Conservation (phyloP, 2,888 invertebrate species). For the Andrena chrysosceles region DNA sequence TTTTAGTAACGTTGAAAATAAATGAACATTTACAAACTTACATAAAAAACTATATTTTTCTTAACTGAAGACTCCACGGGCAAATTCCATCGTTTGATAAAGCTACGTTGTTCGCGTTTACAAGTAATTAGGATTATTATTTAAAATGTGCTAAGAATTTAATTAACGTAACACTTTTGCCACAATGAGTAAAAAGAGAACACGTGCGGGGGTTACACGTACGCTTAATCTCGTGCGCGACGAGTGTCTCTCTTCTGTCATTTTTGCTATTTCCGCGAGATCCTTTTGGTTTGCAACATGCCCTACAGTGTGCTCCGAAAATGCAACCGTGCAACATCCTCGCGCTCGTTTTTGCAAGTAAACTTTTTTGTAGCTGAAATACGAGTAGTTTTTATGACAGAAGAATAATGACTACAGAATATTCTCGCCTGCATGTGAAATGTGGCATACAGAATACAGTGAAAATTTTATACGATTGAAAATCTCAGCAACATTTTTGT, state of each 20-base stretch:
- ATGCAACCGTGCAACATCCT: conserved; percentile 27
- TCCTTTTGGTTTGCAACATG: conserved; percentile 47
- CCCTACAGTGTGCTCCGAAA: conserved; percentile 2
- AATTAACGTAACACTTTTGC: conserved; percentile 61
- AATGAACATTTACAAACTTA: too few species aligned
- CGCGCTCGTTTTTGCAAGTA: conserved; percentile 20
- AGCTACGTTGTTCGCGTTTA: too few species aligned
- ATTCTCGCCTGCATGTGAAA: not conserved
- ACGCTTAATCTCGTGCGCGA: conserved; percentile 38
- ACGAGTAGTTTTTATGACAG: not conserved
- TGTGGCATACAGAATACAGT: not conserved
- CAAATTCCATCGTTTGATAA: too few species aligned
- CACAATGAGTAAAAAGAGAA: conserved; percentile 37
- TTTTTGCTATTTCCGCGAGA: conserved; percentile 35
- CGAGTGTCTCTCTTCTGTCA: conserved; percentile 20
- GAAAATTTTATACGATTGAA: not conserved
- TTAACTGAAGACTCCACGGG: too few species aligned
- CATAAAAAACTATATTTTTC: too few species aligned
- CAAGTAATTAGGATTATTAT: conserved; percentile 48
- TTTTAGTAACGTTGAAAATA: too few species aligned
- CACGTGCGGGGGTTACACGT: conserved; percentile 14
- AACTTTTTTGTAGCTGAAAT: conserved; percentile 44
- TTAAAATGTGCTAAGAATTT: conserved; percentile 51
- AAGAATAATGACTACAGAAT: conserved; percentile 24
- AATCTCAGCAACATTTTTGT: not conserved